A percentile compares a stretch with the other conserved stretches of the same genome.
Conservation (phyloP, 2,113 vertebrate species). For the Odocoileus hemionus region DNA sequence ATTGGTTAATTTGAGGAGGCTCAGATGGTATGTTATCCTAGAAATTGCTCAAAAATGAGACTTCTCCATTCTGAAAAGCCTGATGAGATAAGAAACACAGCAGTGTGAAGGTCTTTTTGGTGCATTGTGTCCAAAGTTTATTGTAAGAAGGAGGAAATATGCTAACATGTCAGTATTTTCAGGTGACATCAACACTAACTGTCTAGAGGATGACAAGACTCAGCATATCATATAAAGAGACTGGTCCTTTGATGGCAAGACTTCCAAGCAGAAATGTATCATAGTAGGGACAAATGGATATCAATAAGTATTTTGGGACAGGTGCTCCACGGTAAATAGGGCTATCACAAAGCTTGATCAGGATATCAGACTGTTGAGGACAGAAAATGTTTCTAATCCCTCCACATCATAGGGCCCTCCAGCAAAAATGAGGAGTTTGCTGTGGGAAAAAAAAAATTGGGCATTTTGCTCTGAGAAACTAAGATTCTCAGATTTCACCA, state of each 20-base stretch:
- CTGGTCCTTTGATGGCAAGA: background rate
- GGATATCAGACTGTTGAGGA: background rate
- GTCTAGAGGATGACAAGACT: background rate
- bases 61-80: background rate
- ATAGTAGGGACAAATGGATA: background rate
- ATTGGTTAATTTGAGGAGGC: background rate
- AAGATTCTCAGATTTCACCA: background rate
- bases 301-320: background rate
- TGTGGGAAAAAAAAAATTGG: background rate
- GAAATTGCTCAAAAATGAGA: constrained; percentile 34
- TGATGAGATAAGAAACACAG: background rate
- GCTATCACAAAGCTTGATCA: background rate
- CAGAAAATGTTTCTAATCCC: background rate
- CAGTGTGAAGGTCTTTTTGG: background rate
- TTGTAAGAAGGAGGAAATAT: background rate
- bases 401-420: background rate
- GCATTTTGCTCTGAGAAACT: background rate
- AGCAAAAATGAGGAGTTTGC: background rate
- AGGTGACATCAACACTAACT: background rate
- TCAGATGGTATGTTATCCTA: background rate
- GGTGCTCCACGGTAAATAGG: background rate
- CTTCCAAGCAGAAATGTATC: constrained; percentile 5
- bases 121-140: background rate
- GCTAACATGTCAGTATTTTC: background rate
- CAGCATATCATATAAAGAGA: background rate